Conservation (phyloP, 2,113 vertebrate genomes). For the Actenoides lindsayi region DNA sequence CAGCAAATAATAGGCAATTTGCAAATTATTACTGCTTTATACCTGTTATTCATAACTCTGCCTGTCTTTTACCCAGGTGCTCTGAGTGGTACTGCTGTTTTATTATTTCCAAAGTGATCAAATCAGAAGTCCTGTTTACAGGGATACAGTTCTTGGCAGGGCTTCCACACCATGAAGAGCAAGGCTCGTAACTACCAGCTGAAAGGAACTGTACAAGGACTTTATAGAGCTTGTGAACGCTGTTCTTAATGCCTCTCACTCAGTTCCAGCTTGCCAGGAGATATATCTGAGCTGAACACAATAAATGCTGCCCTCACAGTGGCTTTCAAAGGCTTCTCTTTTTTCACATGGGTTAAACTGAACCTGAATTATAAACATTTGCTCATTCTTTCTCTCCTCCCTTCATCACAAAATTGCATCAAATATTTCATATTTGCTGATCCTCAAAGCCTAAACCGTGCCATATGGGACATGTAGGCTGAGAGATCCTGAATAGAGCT, state of each 20-base stretch:
- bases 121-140: neutral
- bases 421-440: neutral
- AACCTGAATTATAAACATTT: neutral
- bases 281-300: neutral
- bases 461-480: neutral
- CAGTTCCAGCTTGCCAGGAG: neutral
- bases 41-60: neutral
- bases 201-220: neutral
- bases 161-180: neutral
- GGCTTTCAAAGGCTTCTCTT: neutral
- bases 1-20: neutral
- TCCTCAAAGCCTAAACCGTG: neutral
- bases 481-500: neutral
- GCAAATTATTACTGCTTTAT: neutral
- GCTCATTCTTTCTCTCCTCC: neutral
- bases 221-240: neutral
- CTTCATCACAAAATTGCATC: neutral
- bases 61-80: neutral
- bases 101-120: neutral
- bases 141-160: neutral
- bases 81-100: neutral
- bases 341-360: neutral
- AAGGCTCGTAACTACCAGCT: neutral
- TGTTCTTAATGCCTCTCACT: constrained; percentile 2
- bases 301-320: neutral